phyloP scores from a whole-genome alignment of 1,140 invertebrate species.

The Neodiprion lecontei region DNA sequence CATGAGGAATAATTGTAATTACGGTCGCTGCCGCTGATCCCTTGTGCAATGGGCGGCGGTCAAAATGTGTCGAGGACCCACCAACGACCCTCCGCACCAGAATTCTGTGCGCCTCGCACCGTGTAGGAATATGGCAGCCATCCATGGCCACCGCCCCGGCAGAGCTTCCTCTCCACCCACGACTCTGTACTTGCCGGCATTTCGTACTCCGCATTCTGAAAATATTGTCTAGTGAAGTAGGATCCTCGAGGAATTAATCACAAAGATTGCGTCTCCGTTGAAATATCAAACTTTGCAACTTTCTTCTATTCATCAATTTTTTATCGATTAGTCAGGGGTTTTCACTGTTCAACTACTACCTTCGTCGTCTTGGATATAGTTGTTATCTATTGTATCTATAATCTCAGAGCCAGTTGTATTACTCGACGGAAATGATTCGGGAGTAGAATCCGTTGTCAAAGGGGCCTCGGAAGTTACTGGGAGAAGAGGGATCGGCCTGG shows the following conservation, averaged over 20 bases:
- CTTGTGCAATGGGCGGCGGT: constrained; percentile 93
- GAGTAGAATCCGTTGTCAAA: background rate
- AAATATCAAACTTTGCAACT: no score
- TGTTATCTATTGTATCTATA: constrained; percentile 48
- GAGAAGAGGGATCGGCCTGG: constrained; percentile 54
- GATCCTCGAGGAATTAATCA: background rate
- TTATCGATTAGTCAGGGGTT: no score
- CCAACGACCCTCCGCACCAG: constrained; percentile 92
- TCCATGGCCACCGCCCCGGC: constrained; percentile 90
- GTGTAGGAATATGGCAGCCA: constrained; percentile 91
- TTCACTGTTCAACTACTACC: constrained; percentile 36
- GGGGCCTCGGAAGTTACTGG: constrained; percentile 31
- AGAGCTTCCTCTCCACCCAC: constrained; percentile 87
- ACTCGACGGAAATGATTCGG: constrained; percentile 31
- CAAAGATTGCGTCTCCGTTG: background rate
- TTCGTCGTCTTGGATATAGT: constrained; percentile 56
- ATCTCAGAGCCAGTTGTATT: constrained; percentile 39
- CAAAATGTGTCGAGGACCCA: constrained; percentile 80
- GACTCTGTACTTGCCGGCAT: constrained; percentile 82
- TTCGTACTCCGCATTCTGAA: constrained; percentile 81
- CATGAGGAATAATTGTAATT: constrained; percentile 52
- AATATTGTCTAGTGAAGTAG: constrained; percentile 11
- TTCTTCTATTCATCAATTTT: no score
- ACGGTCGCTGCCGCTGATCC: constrained; percentile 87
- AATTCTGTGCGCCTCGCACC: constrained; percentile 87